Evolutionary conservation across 2,888 invertebrate genomes (phyloP).

Genomic region (Meloe dianella): DNA sequence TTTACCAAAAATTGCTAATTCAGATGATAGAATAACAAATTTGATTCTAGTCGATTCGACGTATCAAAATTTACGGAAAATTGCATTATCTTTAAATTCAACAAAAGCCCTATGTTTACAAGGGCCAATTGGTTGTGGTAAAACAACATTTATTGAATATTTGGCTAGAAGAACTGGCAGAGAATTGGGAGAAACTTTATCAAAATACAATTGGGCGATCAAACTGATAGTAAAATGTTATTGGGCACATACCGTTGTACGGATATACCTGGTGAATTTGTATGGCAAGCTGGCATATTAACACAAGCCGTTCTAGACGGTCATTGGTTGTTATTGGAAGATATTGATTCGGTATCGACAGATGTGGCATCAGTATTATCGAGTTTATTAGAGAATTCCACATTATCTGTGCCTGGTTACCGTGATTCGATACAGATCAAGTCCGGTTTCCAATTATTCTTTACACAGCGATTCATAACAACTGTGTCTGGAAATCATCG

Average conservation of each 20-base stretch:
- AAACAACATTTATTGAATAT: constrained; percentile 88
- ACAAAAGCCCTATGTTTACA: constrained; percentile 76
- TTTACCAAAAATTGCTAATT: constrained; percentile 29
- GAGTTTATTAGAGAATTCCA: constrained; percentile 82
- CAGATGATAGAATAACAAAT: constrained; percentile 11
- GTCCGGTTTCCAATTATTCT: constrained; percentile 90
- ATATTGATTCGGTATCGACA: constrained; percentile 91
- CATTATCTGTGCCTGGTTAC: constrained; percentile 86
- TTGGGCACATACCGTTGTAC: constrained; percentile 94
- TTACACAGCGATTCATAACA: constrained; percentile 76
- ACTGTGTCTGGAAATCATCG: constrained; percentile 68
- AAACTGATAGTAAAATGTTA: constrained; percentile 94
- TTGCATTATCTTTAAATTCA: constrained; percentile 82
- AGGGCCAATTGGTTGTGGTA: constrained; percentile 94
- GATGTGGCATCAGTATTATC: constrained; percentile 90
- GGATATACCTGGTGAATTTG: constrained; percentile 95
- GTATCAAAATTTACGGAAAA: constrained; percentile 72
- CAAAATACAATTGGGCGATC: constrained; percentile 94
- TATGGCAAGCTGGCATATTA: constrained; percentile 95
- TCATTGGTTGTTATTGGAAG: constrained; percentile 93
- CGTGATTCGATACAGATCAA: constrained; percentile 80
- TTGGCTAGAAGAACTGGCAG: constrained; percentile 82
- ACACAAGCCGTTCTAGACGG: constrained; percentile 88
- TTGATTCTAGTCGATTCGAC: constrained; percentile 64
- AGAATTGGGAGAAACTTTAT: constrained; percentile 64